Evolutionary conservation across 1,140 invertebrate species (phyloP).

Genomic region (Trachymyrmex cornetzi): DNA sequence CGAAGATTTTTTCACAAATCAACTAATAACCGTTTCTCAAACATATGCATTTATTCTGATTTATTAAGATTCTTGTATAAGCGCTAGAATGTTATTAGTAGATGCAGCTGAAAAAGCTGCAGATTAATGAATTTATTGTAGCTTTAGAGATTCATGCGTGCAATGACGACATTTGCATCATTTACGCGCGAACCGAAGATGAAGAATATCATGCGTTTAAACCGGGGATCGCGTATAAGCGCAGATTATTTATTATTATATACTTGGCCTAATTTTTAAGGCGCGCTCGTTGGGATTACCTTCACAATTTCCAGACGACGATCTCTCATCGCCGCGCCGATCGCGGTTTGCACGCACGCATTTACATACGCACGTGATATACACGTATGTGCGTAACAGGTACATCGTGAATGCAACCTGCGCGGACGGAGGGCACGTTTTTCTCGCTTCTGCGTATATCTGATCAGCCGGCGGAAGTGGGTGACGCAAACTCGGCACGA

Average conservation of each 20-base stretch:
- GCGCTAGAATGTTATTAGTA: not conserved
- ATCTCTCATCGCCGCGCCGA: constrained; percentile 2
- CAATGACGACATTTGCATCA: not conserved
- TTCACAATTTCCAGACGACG: constrained; percentile 50
- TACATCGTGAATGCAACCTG: constrained; percentile 17
- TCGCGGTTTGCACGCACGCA: not conserved
- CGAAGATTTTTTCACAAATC: not conserved
- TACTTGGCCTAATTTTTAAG: constrained; percentile 78
- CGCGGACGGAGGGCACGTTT: constrained; percentile 23
- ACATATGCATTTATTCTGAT: not conserved
- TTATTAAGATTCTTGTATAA: not conserved
- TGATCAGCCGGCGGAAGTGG: constrained; percentile 48
- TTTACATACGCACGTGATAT: not conserved
- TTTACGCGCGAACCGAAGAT: not conserved
- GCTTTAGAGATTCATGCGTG: constrained; percentile 2
- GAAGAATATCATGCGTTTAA: constrained; percentile 43
- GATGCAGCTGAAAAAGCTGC: not conserved
- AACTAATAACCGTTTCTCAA: not conserved
- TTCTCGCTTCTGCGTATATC: constrained; percentile 46
- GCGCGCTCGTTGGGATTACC: constrained; percentile 26
- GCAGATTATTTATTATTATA: constrained; percentile 79
- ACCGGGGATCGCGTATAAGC: constrained; percentile 57
- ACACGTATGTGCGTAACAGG: constrained; percentile 21
- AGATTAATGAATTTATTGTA: not conserved
- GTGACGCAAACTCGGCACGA: constrained; percentile 22